These are phyloP conservation scores for Pipistrellus nathusii DNA, from an alignment of 2,797 vertebrate species.

Conservation along the genomic window DNA sequence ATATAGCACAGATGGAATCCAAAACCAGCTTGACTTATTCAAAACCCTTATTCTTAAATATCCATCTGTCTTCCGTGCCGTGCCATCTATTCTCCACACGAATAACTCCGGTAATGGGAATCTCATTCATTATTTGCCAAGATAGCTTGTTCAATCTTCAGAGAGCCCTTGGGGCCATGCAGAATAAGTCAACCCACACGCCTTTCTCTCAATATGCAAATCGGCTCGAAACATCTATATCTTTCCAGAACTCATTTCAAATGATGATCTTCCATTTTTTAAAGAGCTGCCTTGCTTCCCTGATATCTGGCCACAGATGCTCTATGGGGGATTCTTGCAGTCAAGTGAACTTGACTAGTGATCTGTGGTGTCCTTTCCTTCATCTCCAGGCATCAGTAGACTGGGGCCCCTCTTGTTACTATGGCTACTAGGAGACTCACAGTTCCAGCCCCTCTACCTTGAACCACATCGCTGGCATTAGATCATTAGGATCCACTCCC, in stretches of 20 bases:
- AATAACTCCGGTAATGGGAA: slow-evolving; percentile 58
- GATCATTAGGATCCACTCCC: background rate
- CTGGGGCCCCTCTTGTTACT: background rate
- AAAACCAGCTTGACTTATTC: slow-evolving; percentile 49
- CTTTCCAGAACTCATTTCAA: slow-evolving; percentile 66
- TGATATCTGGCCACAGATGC: slow-evolving; percentile 10
- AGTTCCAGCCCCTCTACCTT: background rate
- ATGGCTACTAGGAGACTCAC: background rate
- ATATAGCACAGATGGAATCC: background rate
- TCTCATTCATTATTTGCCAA: slow-evolving; percentile 73
- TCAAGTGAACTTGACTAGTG: background rate
- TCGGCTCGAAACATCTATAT: slow-evolving; percentile 68
- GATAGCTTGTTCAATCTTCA: slow-evolving; percentile 67
- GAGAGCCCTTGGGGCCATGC: slow-evolving; percentile 60
- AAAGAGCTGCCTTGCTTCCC: background rate
- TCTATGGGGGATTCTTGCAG: background rate
- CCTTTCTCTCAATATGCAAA: slow-evolving; percentile 72
- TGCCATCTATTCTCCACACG: slow-evolving; percentile 55
- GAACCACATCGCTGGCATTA: background rate
- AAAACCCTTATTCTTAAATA: slow-evolving; percentile 62
- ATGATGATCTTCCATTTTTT: slow-evolving; percentile 64
- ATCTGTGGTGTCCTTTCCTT: background rate
- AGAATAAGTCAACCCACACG: slow-evolving; percentile 65
- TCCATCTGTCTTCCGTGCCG: slow-evolving; percentile 2
- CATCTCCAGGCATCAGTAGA: background rate